These are phyloP conservation scores for Amblyornis subalaris DNA, from an alignment of 2,113 vertebrate species.

Conservation along the genomic window DNA sequence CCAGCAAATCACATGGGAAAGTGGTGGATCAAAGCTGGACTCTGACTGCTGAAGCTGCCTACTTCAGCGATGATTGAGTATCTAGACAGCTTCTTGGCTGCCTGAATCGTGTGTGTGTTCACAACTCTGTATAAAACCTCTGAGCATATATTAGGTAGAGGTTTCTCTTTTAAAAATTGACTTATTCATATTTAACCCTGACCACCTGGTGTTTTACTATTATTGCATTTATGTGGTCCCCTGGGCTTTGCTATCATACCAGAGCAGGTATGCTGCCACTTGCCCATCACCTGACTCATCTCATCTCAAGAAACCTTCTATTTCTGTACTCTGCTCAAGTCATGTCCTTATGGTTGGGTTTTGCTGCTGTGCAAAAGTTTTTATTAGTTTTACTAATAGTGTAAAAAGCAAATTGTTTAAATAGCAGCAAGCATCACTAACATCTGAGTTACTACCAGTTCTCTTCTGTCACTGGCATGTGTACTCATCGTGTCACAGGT, in stretches of 20 bases:
- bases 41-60: not conserved
- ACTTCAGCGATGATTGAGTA: not conserved
- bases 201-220: not conserved
- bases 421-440: not conserved
- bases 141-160: not conserved
- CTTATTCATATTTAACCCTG: not conserved
- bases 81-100: not conserved
- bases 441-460: not conserved
- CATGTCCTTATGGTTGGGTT: not conserved
- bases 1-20: not conserved
- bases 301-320: not conserved
- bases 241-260: not conserved
- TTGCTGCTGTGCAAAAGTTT: not conserved
- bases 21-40: not conserved
- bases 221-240: not conserved
- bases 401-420: not conserved
- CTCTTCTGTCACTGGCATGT: not conserved
- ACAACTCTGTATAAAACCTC: not conserved
- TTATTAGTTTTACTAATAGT: not conserved
- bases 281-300: not conserved
- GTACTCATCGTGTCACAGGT: not conserved
- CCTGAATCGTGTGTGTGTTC: not conserved
- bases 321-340: not conserved
- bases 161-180: not conserved
- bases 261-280: not conserved